phyloP scores from a whole-genome alignment of 2,113 vertebrate genomes.

The Oryzias melastigma region DNA sequence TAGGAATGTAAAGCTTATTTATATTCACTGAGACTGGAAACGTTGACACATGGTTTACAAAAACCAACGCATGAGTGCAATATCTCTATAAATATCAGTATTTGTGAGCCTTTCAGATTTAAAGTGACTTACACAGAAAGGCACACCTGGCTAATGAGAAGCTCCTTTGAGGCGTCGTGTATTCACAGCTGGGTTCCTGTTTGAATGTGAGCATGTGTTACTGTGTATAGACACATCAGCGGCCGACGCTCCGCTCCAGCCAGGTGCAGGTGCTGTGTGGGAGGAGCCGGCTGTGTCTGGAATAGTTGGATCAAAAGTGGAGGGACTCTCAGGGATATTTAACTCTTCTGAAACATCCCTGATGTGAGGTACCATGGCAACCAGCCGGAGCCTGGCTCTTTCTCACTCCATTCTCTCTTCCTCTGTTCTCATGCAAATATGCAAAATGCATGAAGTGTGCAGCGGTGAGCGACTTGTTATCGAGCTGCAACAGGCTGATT shows the following conservation, averaged over 20 bases:
- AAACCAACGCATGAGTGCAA: constrained; percentile 1
- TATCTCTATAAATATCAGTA: constrained; percentile 3
- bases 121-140: constrained; percentile 17
- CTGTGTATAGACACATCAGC: constrained; percentile 9
- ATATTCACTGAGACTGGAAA: background rate
- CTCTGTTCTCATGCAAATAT: background rate
- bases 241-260: constrained; percentile 20
- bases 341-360: constrained; percentile 35
- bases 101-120: constrained; percentile 39
- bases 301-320: constrained; percentile 52
- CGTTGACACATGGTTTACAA: constrained; percentile 9
- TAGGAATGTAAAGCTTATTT: constrained; percentile 19
- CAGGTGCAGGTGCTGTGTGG: constrained; percentile 35
- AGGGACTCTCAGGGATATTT: constrained; percentile 52
- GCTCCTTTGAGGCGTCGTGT: constrained; percentile 9
- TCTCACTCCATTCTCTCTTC: constrained; percentile 5
- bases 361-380: constrained; percentile 61
- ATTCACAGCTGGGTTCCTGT: constrained; percentile 5
- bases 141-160: constrained; percentile 30
- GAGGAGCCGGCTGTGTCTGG: constrained; percentile 42
- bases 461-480: constrained; percentile 8
- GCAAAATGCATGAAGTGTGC: background rate
- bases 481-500: constrained; percentile 8
- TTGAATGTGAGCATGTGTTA: background rate
- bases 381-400: constrained; percentile 20